phyloP scores from a whole-genome alignment of 1,140 invertebrate genomes.

The Pseudomyrmex gracilis region DNA sequence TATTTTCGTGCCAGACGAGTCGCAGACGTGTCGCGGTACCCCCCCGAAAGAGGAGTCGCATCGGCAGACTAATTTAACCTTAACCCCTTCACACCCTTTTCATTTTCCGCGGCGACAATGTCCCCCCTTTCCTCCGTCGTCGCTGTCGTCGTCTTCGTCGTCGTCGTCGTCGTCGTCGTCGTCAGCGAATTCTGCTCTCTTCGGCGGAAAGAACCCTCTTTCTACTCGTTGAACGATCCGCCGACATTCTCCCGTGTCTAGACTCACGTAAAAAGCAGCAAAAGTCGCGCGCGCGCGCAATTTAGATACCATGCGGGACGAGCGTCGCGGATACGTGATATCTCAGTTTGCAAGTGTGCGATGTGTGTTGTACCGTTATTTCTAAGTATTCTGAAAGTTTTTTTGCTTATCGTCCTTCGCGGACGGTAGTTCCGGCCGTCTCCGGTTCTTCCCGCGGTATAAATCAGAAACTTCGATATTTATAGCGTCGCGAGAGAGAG shows the following conservation, averaged over 20 bases:
- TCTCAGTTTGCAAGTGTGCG: slow-evolving; percentile 17
- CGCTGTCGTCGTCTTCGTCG: background rate
- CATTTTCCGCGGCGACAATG: slow-evolving; percentile 45
- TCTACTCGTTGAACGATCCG: background rate
- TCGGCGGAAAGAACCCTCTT: background rate
- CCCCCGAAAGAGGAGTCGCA: slow-evolving; percentile 38
- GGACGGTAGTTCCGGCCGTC: background rate
- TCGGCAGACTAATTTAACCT: slow-evolving; percentile 52
- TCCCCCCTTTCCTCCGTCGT: background rate
- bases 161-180: background rate
- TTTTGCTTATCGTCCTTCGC: background rate
- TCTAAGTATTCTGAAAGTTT: background rate
- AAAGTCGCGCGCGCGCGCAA: background rate
- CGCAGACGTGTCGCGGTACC: slow-evolving; percentile 69
- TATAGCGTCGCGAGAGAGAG: slow-evolving; percentile 19
- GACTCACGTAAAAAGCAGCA: slow-evolving; percentile 22
- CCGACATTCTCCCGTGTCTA: slow-evolving; percentile 42
- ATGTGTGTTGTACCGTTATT: slow-evolving; percentile 27
- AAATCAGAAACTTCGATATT: slow-evolving; percentile 35
- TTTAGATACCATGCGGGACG: slow-evolving; percentile 10
- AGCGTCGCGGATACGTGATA: slow-evolving; percentile 22
- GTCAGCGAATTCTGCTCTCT: background rate
- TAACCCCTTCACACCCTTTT: slow-evolving; percentile 57
- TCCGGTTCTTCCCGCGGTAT: slow-evolving; percentile 3
- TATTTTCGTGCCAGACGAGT: slow-evolving; percentile 74